Percentiles rank a stretch among this genome's conserved stretches.
These are phyloP conservation scores for Mus minutoides DNA, from an alignment of 2,797 vertebrate genomes.

Conservation along the genomic window DNA sequence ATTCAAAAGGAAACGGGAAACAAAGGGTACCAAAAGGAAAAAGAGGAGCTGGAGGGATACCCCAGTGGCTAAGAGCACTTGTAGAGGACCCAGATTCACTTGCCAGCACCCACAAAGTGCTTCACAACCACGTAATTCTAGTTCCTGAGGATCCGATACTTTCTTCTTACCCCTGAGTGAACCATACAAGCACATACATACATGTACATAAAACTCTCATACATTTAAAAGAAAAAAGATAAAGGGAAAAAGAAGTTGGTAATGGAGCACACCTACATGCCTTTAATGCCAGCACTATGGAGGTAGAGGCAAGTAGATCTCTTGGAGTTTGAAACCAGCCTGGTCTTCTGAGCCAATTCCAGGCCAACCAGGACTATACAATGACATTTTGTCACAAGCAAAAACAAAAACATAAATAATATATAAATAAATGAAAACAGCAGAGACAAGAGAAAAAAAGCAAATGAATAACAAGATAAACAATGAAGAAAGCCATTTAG, in stretches of 20 bases:
- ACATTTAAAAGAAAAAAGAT: background rate
- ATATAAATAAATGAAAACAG: constrained; percentile 28
- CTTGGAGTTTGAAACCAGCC: background rate
- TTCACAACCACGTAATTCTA: background rate
- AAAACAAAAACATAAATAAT: constrained; percentile 1
- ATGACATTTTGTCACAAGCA: background rate
- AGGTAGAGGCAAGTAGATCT: background rate
- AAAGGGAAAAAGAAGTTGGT: background rate
- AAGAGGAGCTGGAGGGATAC: background rate
- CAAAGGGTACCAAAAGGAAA: background rate
- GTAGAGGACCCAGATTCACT: background rate
- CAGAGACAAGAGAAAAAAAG: background rate
- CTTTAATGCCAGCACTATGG: background rate
- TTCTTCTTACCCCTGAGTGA: background rate
- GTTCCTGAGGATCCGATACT: background rate
- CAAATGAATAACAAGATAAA: constrained; percentile 48
- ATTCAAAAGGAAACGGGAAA: background rate
- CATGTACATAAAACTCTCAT: background rate
- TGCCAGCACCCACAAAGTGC: background rate
- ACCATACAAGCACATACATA: background rate
- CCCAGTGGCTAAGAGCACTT: background rate
- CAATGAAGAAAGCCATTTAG: constrained; percentile 1
- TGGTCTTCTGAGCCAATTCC: background rate
- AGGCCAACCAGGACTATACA: background rate
- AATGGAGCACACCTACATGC: background rate